A percentile compares a stretch with the other conserved stretches of the same genome.
These are phyloP conservation scores for Drosophila anomalata DNA, from an alignment of 2,888 invertebrate species.

Conservation along the genomic window DNA sequence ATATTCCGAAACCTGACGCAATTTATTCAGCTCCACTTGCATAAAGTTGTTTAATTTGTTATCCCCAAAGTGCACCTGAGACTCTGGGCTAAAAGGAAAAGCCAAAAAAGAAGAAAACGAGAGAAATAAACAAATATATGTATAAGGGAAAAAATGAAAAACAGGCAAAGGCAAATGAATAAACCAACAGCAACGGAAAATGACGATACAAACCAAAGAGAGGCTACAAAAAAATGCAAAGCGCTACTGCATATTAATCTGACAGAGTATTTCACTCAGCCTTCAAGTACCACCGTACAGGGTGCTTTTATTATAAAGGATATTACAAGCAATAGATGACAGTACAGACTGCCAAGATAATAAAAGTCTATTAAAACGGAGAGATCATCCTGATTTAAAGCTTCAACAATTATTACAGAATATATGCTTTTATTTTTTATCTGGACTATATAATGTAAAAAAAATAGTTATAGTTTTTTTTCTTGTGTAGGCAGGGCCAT, in stretches of 20 bases:
- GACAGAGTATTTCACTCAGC: constrained; percentile 76
- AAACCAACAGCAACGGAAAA: constrained; percentile 59
- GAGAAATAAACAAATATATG: constrained; percentile 13
- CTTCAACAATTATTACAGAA: too few relatives aligned
- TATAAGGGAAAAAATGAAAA: constrained; percentile 23
- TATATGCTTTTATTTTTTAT: too few relatives aligned
- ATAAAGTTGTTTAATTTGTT: constrained; percentile 78
- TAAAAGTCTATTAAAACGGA: too few relatives aligned
- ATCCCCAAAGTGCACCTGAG: constrained; percentile 75
- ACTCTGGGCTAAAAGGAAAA: constrained; percentile 26
- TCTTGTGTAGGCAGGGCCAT: constrained; percentile 17
- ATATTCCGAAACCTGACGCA: constrained; percentile 19
- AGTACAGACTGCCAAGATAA: background rate
- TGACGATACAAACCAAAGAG: constrained; percentile 47
- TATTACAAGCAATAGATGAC: background rate
- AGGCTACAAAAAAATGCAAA: constrained; percentile 68
- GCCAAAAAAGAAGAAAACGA: constrained; percentile 16
- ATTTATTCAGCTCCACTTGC: constrained; percentile 51
- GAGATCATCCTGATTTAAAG: too few relatives aligned
- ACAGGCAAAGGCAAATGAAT: constrained; percentile 67
- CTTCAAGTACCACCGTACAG: constrained; percentile 12
- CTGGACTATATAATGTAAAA: background rate
- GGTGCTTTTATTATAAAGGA: constrained; percentile 5
- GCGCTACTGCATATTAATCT: constrained; percentile 76
- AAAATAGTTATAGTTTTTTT: background rate